Percentiles rank a stretch among this genome's conserved stretches.
Conservation (phyloP, 1,140 invertebrate species). For the Heliconius eleuchia region DNA sequence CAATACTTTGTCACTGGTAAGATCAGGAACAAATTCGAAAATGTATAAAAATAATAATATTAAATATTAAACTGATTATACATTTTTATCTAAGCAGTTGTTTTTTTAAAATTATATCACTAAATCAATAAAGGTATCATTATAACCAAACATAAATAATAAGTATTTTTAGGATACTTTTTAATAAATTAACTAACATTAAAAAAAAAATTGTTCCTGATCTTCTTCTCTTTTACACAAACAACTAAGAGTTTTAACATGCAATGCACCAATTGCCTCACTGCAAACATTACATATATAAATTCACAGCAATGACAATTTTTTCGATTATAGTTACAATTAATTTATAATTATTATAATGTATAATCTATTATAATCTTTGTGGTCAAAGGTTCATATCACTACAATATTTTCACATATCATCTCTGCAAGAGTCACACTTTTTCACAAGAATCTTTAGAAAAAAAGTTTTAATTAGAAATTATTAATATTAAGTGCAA, state of each 20-base stretch:
- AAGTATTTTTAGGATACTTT: not conserved
- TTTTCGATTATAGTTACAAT: not conserved
- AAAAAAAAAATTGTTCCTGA: not conserved
- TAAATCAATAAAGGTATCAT: not conserved
- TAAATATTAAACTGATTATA: not conserved
- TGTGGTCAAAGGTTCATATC: conserved; percentile 4
- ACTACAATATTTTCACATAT: conserved; percentile 8
- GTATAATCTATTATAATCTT: not conserved
- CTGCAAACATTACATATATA: not conserved
- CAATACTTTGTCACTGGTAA: conserved; percentile 43
- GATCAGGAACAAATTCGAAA: conserved; percentile 19
- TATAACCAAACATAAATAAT: not conserved
- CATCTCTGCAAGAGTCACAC: conserved; percentile 1
- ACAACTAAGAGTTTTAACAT: not conserved
- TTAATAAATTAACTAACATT: not conserved
- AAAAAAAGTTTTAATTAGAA: not conserved
- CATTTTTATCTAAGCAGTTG: not conserved
- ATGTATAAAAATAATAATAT: not conserved
- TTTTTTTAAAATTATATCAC: not conserved
- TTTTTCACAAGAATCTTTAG: not conserved
- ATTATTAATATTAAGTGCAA: not conserved
- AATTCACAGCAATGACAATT: conserved; percentile 11
- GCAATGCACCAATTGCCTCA: not conserved
- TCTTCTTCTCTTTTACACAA: not conserved
- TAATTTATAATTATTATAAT: not conserved